phyloP scores from a whole-genome alignment of 2,113 vertebrate genomes.

The Otocyon megalotis region DNA sequence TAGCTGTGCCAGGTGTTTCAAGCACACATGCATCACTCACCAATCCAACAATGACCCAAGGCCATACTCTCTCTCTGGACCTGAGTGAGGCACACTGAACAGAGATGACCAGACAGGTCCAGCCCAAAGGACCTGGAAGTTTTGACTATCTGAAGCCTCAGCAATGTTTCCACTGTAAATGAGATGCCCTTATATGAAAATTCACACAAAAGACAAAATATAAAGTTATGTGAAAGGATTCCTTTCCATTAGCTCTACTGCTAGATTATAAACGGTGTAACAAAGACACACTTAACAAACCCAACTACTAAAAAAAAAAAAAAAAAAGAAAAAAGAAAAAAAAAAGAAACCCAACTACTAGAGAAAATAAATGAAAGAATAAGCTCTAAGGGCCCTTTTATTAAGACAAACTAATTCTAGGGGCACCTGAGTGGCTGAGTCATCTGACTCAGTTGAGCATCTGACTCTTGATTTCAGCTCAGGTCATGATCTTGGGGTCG shows the following conservation, averaged over 20 bases:
- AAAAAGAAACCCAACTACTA: background rate
- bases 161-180: background rate
- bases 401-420: background rate
- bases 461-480: background rate
- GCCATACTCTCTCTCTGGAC: background rate
- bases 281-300: background rate
- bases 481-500: background rate
- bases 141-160: background rate
- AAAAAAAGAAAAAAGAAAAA: no score
- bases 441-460: background rate
- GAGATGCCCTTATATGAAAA: background rate
- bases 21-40: accelerated
- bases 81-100: background rate
- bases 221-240: background rate
- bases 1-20: background rate
- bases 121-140: background rate
- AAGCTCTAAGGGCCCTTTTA: no score
- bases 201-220: background rate
- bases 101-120: background rate
- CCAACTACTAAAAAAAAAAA: no score
- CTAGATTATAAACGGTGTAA: background rate
- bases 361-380: background rate
- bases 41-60: accelerated
- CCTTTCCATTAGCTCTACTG: background rate
- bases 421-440: background rate